These are phyloP conservation scores for Eurypyga helias DNA, from an alignment of 2,113 vertebrate species.

Conservation along the genomic window DNA sequence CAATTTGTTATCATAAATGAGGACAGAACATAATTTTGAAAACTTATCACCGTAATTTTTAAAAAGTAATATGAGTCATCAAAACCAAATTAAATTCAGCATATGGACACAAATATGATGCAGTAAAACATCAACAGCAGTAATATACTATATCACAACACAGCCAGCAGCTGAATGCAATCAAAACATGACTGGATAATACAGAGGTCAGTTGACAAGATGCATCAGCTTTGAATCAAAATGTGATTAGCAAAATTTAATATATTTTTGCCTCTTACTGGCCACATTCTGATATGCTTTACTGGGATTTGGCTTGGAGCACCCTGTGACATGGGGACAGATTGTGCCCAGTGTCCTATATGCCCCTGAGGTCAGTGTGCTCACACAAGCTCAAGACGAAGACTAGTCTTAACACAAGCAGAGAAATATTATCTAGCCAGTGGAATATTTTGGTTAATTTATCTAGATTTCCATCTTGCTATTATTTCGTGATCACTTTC, in stretches of 20 bases:
- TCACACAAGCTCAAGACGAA: background rate
- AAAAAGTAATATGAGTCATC: conserved; percentile 16
- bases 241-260: conserved; percentile 3
- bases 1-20: conserved; percentile 5
- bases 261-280: background rate
- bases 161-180: background rate
- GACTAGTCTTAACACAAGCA: background rate
- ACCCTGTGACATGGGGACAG: background rate
- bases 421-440: background rate
- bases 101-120: background rate
- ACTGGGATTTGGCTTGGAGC: background rate
- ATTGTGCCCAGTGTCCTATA: background rate
- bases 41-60: background rate
- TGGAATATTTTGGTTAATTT: background rate
- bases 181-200: background rate
- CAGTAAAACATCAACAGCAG: conserved; percentile 12
- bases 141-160: background rate
- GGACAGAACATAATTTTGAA: conserved; percentile 6
- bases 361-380: background rate
- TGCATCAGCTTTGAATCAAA: conserved; percentile 1
- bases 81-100: background rate
- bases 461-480: background rate
- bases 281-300: background rate
- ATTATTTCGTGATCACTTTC: background rate
- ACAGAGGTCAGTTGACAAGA: background rate